Conservation (phyloP, 2,113 vertebrate genomes). For the Plestiodon gilberti region DNA sequence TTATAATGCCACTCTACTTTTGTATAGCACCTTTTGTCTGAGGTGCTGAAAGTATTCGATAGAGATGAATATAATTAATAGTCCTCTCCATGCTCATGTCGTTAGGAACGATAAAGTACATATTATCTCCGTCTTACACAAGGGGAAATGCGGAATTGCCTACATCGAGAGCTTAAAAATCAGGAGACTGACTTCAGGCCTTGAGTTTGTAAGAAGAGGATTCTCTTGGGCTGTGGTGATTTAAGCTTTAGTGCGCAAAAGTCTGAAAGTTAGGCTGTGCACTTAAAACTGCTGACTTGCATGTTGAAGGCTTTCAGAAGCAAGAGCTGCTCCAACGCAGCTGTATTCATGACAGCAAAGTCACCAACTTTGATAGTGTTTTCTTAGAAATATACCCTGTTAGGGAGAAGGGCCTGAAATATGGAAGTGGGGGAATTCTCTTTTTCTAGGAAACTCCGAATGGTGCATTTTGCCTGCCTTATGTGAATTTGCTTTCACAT, state of each 20-base stretch:
- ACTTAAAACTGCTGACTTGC: not conserved
- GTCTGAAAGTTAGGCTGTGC: not conserved
- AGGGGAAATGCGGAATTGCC: slow-evolving; percentile 11
- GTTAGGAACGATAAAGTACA: slow-evolving; percentile 51
- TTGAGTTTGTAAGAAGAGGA: not conserved
- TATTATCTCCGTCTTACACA: slow-evolving; percentile 35
- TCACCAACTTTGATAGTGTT: no score
- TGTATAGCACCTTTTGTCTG: slow-evolving; percentile 45
- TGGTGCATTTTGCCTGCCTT: not conserved
- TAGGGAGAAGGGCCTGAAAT: not conserved
- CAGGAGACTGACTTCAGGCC: not conserved
- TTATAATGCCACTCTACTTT: slow-evolving; percentile 34
- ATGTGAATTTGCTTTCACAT: not conserved
- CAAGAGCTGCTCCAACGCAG: not conserved
- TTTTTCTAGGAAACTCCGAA: not conserved
- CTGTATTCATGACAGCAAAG: not conserved
- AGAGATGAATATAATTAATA: slow-evolving; percentile 66
- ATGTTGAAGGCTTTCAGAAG: not conserved
- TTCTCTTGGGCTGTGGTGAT: not conserved
- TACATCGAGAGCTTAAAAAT: slow-evolving; percentile 1
- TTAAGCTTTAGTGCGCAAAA: not conserved
- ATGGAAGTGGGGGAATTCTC: not conserved
- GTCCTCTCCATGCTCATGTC: slow-evolving; percentile 51
- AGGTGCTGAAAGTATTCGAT: not conserved
- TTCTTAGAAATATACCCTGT: not conserved